Base-by-base conservation (phyloP, 1,140 invertebrate species). In the Phenacoccus solenopsis region DNA sequence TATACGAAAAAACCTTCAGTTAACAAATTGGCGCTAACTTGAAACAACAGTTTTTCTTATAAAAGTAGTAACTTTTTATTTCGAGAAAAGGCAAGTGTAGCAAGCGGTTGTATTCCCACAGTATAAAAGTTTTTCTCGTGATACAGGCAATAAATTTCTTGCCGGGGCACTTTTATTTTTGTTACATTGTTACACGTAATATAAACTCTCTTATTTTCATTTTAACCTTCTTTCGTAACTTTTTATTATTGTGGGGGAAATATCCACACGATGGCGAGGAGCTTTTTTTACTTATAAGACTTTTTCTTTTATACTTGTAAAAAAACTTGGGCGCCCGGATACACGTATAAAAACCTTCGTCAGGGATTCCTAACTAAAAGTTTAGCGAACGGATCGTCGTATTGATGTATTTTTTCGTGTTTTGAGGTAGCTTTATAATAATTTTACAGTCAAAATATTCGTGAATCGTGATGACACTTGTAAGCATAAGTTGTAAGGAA, bases 151-250 rank as follows among this genome's bases (percentile, higher is more conserved):
- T 64, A 64, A 64, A 64, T 64, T 64, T 64, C 59, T 24, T 4
- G 59, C 21, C 59, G 9, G 59, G 22, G 59, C 21, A 64, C 59
- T 64, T 64, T 64, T 64, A 64, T 64, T 64, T 64, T 64, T 64
- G 59, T 64, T 64, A 64, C 59, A 64, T 64, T 25, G 59, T 64
- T 64, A 64, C 59, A 64, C 59, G 59, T 64, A 27, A 64, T 64
- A 64, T 64, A 64, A 64, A 64, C 59, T 64, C 59, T 64, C 59
- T 64, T 64, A 25, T 64, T 64, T 64, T 64, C 59, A 64, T 64
- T 64, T 64, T 64, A 64, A 64, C 59, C 59, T 64, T 64, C 59
- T 64, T 64, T 64, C 20, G 21, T 27, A 64, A 64, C 13, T 64
- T 64, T 64, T 64, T 64, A 64, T 64, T 64, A 64, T 64, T 64